Evolutionary conservation across 37 sponge, comb jelly and placozoan species (phyloP), one percentile per base, ranked within the genome.

Genomic region (Cliona cf. orientalis): DNA sequence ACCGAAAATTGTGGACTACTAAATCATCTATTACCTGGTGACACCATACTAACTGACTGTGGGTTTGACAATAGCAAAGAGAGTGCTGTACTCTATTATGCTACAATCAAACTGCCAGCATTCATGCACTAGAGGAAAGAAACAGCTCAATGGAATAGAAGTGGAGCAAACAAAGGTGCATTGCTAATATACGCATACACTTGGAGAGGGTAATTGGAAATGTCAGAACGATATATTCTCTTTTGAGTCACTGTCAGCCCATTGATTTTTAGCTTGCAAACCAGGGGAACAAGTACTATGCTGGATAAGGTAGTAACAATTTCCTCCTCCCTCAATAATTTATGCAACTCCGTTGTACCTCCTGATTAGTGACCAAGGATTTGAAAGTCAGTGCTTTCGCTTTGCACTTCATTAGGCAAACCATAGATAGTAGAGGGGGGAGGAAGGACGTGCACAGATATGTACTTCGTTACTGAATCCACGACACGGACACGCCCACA

Each of bases 181-280:
- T 89, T 34, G 83, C 89, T 19, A 71, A 82, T 71, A 79, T 83
- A 5, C 0, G 79, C 5, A 89, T 89, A n/a, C 89, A 89, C 43
- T 81, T 87, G 41, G 88, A 87, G 57, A 19, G 81, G 1, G 88
- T 76, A 0, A 89, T 78, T 57, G 83, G 84, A 7, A 43, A 46
- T 43, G 9, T 81, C 7, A 23, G 77, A 88, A 71, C 81, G 81
- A 58, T 81, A 88, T 6, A 23, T 33, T 45, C 66, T 1, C 14
- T 89, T 26, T 43, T 83, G 5, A 64, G 67, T 28, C 11, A 6
- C 11, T 34, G 32, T 19, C 68, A 64, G 32, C 83, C 79, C 3
- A 88, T 88, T 42, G 71, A 62, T 69, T 57, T 19, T 21, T 69
- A 41, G 22, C 21, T 44, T 22, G 5, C 29, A 72, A 73, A 69